Evolutionary conservation across 1,140 invertebrate species (phyloP), one percentile per base, ranked within the genome.

Genomic region (Drosophila obscura): DNA sequence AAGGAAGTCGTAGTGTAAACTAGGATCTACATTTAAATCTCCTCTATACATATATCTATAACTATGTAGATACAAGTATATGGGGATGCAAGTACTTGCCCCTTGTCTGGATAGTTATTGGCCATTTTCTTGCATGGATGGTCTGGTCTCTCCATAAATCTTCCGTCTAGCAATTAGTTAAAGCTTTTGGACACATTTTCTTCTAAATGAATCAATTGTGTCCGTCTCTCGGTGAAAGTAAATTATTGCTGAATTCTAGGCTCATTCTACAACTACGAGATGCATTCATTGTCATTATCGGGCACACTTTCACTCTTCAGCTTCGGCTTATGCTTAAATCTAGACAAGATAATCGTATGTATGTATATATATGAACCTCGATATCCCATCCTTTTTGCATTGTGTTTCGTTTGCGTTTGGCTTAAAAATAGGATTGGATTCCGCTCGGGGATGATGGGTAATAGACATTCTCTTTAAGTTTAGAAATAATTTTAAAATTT

Each of bases 401-500:
- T 71, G 67, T 71, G 67, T 50, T 69, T 49, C 51, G 52, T 69
- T 68, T 44, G 16, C 31, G 28, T 57, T 52, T 53, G 53, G 45
- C 73, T 66, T 76, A 67, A 28, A 66, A 75, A 35, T 75, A 57
- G 59, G 53, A 59, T 64, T 52, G 61, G 41, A 50, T 53, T 41
- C 43, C 57, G 59, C 35, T 73, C 46, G 45, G 41, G 39, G 58
- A 60, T 41, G 56, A 68, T 61, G 59, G 49, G 24, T 5, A 39
- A 39, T 39, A 39, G 8, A 39, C 11, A 39, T 52, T 76, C 55
- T 46, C n/a, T 66, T 76, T 76, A 76, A 39, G 35, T 35, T 35
- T 77, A 51, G 75, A 87, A 82, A 67, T 81, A 78, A 87, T 61
- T 66, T 69, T 76, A 73, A 68, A 79, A 88, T 78, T 88, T 65